Conservation (phyloP, 1,140 invertebrate genomes). For the Phymorhynchus buccinoides region DNA sequence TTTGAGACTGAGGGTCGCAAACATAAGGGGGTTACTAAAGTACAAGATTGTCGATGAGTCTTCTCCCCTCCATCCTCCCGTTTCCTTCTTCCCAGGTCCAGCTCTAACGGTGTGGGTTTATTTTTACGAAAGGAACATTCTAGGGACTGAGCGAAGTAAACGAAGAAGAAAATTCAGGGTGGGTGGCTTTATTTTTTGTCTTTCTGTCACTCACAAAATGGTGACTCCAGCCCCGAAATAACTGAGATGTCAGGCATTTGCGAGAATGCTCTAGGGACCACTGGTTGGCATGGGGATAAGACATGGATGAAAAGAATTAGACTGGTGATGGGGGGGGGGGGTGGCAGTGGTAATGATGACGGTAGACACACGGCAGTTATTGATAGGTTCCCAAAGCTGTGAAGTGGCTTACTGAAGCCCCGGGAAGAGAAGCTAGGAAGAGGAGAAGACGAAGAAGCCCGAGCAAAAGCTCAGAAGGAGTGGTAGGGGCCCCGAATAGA, state of each 20-base stretch:
- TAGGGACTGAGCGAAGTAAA: too few relatives aligned
- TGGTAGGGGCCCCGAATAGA: too few relatives aligned
- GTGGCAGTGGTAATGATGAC: neutral
- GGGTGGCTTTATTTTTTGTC: too few relatives aligned
- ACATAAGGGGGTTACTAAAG: too few relatives aligned
- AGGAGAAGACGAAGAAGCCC: too few relatives aligned
- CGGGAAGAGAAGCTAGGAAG: too few relatives aligned
- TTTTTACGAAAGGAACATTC: neutral
- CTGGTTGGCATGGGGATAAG: neutral
- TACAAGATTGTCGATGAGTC: too few relatives aligned
- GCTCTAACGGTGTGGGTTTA: neutral
- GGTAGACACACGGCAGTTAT: neutral
- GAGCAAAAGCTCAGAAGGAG: neutral
- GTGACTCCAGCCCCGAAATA: neutral
- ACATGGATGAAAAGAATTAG: neutral
- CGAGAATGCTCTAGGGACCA: neutral
- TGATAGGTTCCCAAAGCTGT: neutral
- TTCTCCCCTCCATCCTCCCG: too few relatives aligned
- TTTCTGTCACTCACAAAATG: neutral
- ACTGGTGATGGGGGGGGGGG: neutral
- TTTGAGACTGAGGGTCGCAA: too few relatives aligned
- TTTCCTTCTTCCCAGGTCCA: neutral
- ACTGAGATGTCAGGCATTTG: neutral
- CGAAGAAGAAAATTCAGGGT: too few relatives aligned
- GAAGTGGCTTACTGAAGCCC: neutral